Evolutionary conservation across 2,113 vertebrate species (phyloP).

Genomic region (Anthoscopus minutus): DNA sequence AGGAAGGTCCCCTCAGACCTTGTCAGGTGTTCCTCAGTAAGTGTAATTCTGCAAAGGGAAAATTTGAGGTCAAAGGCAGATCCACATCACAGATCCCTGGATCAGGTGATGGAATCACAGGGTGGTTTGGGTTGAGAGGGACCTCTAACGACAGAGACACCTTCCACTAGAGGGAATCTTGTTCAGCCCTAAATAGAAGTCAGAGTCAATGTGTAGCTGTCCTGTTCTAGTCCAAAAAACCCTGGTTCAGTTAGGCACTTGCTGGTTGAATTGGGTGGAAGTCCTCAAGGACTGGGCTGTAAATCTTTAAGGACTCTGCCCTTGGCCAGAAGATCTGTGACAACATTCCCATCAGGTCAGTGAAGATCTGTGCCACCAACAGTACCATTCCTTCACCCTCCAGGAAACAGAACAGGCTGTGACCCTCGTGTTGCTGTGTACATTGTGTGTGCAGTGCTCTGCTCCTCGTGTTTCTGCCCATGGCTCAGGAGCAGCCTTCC

Average conservation of each 20-base stretch:
- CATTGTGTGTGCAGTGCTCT: background rate
- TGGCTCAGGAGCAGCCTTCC: background rate
- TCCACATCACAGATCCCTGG: background rate
- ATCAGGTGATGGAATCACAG: background rate
- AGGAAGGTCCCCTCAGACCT: background rate
- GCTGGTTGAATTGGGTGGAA: background rate
- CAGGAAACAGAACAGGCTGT: accelerated
- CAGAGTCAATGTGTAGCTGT: background rate
- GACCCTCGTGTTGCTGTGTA: background rate
- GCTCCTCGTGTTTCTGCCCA: background rate
- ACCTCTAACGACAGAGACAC: background rate
- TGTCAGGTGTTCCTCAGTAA: background rate
- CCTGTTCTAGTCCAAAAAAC: background rate
- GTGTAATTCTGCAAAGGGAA: background rate
- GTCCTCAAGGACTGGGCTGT: background rate
- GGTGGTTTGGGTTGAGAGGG: background rate
- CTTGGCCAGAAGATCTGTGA: background rate
- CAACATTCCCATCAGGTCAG: background rate
- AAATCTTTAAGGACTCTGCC: too few relatives aligned
- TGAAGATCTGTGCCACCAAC: background rate
- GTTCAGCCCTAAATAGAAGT: background rate
- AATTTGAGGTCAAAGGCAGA: background rate
- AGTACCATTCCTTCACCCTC: background rate
- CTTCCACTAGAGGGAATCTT: background rate
- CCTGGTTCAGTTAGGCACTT: background rate